Evolutionary conservation across 1,140 invertebrate genomes (phyloP).

Genomic region (Drosophila pandora): DNA sequence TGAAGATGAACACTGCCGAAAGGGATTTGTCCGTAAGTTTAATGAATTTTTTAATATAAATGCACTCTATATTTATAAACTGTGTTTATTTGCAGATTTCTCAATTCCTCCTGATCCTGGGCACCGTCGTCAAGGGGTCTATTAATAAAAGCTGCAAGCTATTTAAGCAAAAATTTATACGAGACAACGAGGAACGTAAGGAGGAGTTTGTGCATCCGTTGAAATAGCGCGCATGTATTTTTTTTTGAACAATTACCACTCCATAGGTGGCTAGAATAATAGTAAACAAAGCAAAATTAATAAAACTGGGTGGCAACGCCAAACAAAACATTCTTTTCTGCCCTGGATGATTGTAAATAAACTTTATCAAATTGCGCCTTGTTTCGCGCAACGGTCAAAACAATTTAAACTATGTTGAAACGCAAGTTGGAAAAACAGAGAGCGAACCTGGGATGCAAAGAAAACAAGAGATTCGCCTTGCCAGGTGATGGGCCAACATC

Average conservation of each 20-base stretch:
- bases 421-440: conserved; percentile 39
- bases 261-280: not conserved
- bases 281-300: conserved; percentile 16
- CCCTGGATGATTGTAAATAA: not conserved
- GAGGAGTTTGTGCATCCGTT: conserved; percentile 36
- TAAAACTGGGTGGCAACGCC: conserved; percentile 39
- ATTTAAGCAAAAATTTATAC: conserved; percentile 43
- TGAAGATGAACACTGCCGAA: conserved; percentile 86
- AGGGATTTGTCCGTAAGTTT: conserved; percentile 84
- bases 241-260: not conserved
- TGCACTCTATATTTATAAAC: not conserved
- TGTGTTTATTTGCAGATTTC: conserved; percentile 29
- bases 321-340: conserved; percentile 3
- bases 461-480: not conserved
- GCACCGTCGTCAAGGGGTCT: conserved; percentile 43
- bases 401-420: conserved; percentile 51
- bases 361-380: not conserved
- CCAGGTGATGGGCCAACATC: conserved; percentile 20
- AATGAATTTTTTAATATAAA: not conserved
- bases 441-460: conserved; percentile 2
- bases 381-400: not conserved
- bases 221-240: conserved; percentile 25
- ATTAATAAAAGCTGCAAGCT: conserved; percentile 49
- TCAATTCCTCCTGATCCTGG: conserved; percentile 60
- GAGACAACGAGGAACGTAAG: conserved; percentile 45